phyloP scores from a whole-genome alignment of 2,888 invertebrate species.

The Glomeris marginata region DNA sequence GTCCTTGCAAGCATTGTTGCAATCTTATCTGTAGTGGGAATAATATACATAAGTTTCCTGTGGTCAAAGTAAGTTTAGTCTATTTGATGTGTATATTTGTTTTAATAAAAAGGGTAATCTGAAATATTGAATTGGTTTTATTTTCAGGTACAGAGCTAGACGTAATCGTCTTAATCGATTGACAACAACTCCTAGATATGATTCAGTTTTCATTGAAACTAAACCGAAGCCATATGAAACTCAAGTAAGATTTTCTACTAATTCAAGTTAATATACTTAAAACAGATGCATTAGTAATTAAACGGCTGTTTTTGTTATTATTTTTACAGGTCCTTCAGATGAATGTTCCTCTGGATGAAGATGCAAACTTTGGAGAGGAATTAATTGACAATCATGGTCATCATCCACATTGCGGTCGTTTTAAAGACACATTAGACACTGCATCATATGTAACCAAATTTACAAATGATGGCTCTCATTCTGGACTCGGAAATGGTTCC shows the following conservation, averaged over 20 bases:
- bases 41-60: constrained; percentile 82
- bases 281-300: not conserved
- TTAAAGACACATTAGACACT: constrained; percentile 44
- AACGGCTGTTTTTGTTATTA: constrained; percentile 3
- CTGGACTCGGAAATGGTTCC: constrained; percentile 6
- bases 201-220: constrained; percentile 54
- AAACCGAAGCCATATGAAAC: constrained; percentile 85
- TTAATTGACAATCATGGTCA: no score
- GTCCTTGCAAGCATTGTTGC: constrained; percentile 79
- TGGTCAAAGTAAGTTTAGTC: constrained; percentile 61
- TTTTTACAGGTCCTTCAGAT: constrained; percentile 61
- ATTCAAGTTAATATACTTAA: not conserved
- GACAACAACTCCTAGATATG: constrained; percentile 55
- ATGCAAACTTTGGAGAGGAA: constrained; percentile 32
- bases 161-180: constrained; percentile 65
- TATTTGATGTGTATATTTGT: not conserved
- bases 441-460: constrained; percentile 78
- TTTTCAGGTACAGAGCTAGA: constrained; percentile 38
- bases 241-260: constrained; percentile 39
- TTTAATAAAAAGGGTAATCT: constrained; percentile 6
- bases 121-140: constrained; percentile 8
- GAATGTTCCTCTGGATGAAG: constrained; percentile 75
- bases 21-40: constrained; percentile 69
- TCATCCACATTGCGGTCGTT: no score
- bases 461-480: constrained; percentile 24